Base-by-base conservation (phyloP, 2,797 vertebrate genomes). In the Enoplosus armatus region DNA sequence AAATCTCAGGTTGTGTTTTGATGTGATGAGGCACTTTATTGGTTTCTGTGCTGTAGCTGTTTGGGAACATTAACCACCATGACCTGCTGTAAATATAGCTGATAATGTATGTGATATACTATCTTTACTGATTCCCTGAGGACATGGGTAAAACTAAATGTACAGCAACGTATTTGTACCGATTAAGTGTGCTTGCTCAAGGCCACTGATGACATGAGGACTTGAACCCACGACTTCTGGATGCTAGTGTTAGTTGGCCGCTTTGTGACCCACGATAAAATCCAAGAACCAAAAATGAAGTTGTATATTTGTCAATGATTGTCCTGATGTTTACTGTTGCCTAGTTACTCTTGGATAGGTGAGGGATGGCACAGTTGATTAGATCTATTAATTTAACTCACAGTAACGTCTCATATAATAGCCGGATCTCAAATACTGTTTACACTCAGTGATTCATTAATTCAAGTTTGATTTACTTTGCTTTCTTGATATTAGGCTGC, bases 1-100 rank as follows among this genome's bases (percentile, higher is more conserved):
- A 47, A 77, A 83, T 63, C 79, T 68, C 72, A 45, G 84, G 69
- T 65, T 47, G 63, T 61, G 74, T 72, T 79, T 68, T 74, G 43
- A 75, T 58, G 67, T 8, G 54, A 74, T 48, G 67, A 83, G 65
- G 35, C 18, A 24, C 8, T 74, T 76, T 71, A 37, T 45, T 43
- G 39, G 20, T 71, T 72, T 72, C n/a, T 27, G 31, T 50, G 12
- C 41, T n/a, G 72, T 14, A 22, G 50, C 82, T 80, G 64, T 82
- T 79, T 80, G 61, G 73, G 77, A 76, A 76, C 66, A 33, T 26
- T 43, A n/a, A 8, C 68, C 45, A 26, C 31, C 26, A 14, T 22
- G 69, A 65, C 60, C 26, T 37, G 39, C 26, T 29, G 33, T 24
- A n/a, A n/a, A n/a, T 53, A n/a, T 0, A 63, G 47, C 56, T 59